Conservation (phyloP, 2,113 vertebrate genomes). For the Riparia riparia region DNA sequence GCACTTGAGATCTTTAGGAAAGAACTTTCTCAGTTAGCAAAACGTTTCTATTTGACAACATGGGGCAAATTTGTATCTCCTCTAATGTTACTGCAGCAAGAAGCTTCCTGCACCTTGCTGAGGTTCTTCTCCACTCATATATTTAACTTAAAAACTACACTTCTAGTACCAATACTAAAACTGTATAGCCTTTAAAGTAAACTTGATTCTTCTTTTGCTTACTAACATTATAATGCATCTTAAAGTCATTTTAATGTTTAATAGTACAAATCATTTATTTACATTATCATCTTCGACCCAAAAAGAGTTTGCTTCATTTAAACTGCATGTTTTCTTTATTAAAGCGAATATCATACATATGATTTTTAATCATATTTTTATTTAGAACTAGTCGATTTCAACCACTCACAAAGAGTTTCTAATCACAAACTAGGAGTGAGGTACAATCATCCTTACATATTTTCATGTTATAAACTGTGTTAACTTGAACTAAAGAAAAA, state of each 20-base stretch:
- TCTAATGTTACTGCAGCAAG: not conserved
- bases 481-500: not conserved
- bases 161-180: not conserved
- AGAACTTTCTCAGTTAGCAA: not conserved
- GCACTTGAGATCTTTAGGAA: not conserved
- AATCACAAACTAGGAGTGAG: not conserved
- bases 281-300: not conserved
- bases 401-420: not conserved
- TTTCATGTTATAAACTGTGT: not conserved
- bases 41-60: not conserved
- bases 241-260: not conserved
- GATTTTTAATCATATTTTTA: not conserved
- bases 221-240: not conserved
- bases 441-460: not conserved
- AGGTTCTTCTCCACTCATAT: not conserved
- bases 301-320: not conserved
- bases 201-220: not conserved
- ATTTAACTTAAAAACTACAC: not conserved
- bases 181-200: not conserved
- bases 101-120: not conserved
- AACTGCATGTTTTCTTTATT: not conserved
- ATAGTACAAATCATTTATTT: not conserved
- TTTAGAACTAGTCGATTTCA: not conserved
- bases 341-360: not conserved
- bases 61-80: not conserved